Base-by-base conservation (phyloP, 1,140 invertebrate species). In the Laupala kohalensis region DNA sequence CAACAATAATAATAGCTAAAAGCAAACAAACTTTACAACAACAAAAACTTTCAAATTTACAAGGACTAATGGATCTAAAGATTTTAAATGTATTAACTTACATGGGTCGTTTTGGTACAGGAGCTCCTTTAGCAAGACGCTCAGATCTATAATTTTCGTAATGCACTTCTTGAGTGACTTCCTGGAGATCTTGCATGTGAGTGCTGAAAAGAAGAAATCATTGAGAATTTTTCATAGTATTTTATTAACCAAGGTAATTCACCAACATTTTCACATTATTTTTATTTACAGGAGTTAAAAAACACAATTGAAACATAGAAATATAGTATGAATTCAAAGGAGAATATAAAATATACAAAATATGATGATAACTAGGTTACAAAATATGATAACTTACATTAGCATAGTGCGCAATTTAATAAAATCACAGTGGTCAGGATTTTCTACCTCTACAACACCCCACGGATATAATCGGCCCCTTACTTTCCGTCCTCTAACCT, bases 371-470 rank as follows among this genome's bases (percentile, higher is more conserved):
- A 72, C 65, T 25, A 66, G 26, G 27, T 12, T 25, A 25, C 24
- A 29, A 68, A 19, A 25, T 27, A 3, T 53, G 3, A 19, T 70
- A 53, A 25, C 23, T 84, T 77, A 91, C 89, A 99, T 98, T 9
- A 99, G 85, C 95, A 99, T 98, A 28, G 96, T 97, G 74, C 96
- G 84, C 67, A 99, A 86, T 79, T 98, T 97, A 74, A 98, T 93
- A 80, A 99, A 99, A 85, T 99, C 97, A 83, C 96, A 98, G 81
- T 99, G 97, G 70, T 97, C 94, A 1, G 97, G 91, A 84, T 99
- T 99, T 81, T 99, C 97, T n/a, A 99, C 96, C 86, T 99, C 97
- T 0, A 99, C 96, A 26, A 97, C 92, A 63, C 97, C 97, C 97
- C 97, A 99, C 0, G 96, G 96, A 84, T 99, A 99, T 25, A 97